Evolutionary conservation across 1,140 invertebrate genomes (phyloP).

Genomic region (Saccostrea echinata): DNA sequence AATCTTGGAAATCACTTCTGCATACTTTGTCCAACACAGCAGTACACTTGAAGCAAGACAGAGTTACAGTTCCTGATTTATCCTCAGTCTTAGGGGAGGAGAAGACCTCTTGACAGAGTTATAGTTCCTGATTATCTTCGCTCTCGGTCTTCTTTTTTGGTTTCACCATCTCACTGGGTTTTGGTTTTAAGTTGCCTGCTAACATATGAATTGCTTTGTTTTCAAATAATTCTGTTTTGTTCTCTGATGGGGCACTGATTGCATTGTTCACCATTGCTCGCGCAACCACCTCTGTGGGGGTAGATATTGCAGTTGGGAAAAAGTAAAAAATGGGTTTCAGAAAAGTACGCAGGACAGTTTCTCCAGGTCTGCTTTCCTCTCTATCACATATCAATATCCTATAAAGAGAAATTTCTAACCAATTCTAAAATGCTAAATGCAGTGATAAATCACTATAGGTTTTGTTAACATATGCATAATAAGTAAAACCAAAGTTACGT

Average conservation of each 20-base stretch:
- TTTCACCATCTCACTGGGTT: background rate
- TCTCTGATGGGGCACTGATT: slow-evolving; percentile 52
- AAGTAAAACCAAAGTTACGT: too few species aligned
- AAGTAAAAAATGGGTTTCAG: slow-evolving; percentile 74
- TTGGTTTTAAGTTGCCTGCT: slow-evolving; percentile 56
- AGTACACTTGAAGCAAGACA: too few species aligned
- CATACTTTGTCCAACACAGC: too few species aligned
- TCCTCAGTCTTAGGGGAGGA: too few species aligned
- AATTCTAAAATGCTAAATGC: background rate
- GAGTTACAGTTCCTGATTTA: too few species aligned
- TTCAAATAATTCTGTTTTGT: slow-evolving; percentile 70
- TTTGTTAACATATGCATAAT: background rate
- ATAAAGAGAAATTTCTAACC: slow-evolving; percentile 8
- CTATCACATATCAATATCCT: slow-evolving; percentile 75
- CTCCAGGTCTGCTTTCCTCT: slow-evolving; percentile 73
- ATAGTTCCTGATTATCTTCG: background rate
- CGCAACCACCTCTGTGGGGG: slow-evolving; percentile 72
- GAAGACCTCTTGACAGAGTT: background rate
- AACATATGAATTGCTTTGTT: slow-evolving; percentile 77
- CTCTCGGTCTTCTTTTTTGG: background rate
- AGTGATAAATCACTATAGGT: background rate
- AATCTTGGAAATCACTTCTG: too few species aligned
- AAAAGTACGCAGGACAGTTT: slow-evolving; percentile 67
- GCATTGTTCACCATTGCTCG: slow-evolving; percentile 75
- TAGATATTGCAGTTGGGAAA: slow-evolving; percentile 76